Evolutionary conservation across 2,113 vertebrate species (phyloP).

Genomic region (Macquaria australasica): DNA sequence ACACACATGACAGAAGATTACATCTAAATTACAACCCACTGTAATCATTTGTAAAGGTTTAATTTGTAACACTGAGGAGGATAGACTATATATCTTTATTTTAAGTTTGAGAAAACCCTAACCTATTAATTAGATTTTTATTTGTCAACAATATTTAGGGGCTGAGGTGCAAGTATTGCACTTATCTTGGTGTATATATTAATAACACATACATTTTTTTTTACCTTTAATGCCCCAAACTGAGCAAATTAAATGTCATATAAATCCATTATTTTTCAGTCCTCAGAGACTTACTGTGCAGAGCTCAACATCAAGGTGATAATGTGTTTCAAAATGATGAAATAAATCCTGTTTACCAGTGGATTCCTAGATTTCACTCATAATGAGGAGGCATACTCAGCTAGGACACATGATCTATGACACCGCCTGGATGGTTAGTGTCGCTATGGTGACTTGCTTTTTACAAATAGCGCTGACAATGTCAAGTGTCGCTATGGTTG

Average conservation of each 20-base stretch:
- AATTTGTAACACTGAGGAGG: neutral
- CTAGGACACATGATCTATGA: slow-evolving; percentile 72
- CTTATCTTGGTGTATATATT: neutral
- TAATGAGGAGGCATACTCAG: slow-evolving; percentile 59
- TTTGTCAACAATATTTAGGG: slow-evolving; percentile 2
- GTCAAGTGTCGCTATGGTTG: slow-evolving; percentile 82
- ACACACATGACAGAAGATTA: neutral
- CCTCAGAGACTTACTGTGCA: slow-evolving; percentile 4
- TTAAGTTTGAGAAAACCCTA: neutral
- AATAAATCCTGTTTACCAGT: slow-evolving; percentile 45
- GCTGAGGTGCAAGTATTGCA: neutral
- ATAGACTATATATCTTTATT: neutral
- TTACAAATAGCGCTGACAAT: slow-evolving; percentile 79
- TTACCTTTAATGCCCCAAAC: neutral
- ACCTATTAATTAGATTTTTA: neutral
- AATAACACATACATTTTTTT: neutral
- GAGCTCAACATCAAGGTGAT: slow-evolving; percentile 4
- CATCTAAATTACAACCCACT: neutral
- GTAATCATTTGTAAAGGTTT: neutral
- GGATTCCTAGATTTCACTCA: slow-evolving; percentile 60
- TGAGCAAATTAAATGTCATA: neutral
- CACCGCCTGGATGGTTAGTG: slow-evolving; percentile 75
- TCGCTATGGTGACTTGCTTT: slow-evolving; percentile 80
- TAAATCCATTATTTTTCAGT: neutral
- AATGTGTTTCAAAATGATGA: slow-evolving; percentile 6